These are phyloP conservation scores for Tetramorium alpestre DNA, from an alignment of 1,140 invertebrate species.

Conservation along the genomic window DNA sequence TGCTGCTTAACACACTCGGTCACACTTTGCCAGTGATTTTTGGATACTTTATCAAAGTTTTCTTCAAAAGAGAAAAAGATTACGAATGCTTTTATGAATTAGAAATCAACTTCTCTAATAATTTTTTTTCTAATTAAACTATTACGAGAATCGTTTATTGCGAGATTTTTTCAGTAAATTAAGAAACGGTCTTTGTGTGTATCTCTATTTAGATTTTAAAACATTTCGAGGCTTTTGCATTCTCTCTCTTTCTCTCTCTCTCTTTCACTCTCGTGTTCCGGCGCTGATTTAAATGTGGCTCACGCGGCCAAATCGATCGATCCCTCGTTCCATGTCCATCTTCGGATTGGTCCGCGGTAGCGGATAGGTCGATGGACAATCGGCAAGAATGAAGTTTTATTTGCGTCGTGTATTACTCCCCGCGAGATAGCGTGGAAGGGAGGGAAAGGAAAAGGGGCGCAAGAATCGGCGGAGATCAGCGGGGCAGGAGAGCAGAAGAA, in stretches of 20 bases:
- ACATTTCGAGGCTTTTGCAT: no score
- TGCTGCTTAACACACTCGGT: background rate
- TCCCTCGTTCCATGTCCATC: slow-evolving; percentile 68
- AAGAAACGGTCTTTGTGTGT: background rate
- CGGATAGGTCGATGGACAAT: slow-evolving; percentile 68
- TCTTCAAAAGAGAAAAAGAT: no score
- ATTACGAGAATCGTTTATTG: background rate
- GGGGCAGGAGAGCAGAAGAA: background rate
- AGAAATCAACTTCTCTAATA: background rate
- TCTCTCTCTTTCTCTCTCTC: background rate
- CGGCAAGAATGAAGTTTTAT: slow-evolving; percentile 77
- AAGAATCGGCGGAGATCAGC: slow-evolving; percentile 6
- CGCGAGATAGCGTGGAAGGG: slow-evolving; percentile 53
- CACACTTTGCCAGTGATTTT: background rate
- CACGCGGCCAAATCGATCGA: slow-evolving; percentile 64
- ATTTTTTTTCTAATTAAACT: background rate
- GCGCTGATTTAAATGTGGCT: slow-evolving; percentile 68
- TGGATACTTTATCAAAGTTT: background rate
- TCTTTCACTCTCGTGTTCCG: background rate
- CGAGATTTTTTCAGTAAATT: background rate
- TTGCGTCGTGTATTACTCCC: slow-evolving; percentile 73
- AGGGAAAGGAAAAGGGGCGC: slow-evolving; percentile 19
- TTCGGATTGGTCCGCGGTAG: slow-evolving; percentile 65
- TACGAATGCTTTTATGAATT: background rate
- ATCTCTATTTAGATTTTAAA: background rate